Evolutionary conservation across 30 jellyfish, hydroid and myxozoan species (phyloP).

Genomic region (Aurelia aurita): DNA sequence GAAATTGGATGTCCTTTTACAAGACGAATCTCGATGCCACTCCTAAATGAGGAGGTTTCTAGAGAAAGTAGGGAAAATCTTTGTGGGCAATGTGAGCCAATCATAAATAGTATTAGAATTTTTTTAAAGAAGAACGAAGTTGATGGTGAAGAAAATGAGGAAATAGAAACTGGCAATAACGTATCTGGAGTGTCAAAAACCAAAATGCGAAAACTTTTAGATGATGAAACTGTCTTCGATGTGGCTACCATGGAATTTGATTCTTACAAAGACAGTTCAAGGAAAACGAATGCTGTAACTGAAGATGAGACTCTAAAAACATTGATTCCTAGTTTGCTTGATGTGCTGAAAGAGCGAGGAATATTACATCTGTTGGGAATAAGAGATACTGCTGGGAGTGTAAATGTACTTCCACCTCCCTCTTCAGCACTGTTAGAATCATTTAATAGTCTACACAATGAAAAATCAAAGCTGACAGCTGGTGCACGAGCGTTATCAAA

Average conservation of each 20-base stretch:
- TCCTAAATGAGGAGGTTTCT: slow-evolving; percentile 46
- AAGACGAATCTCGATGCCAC: background rate
- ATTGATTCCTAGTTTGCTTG: slow-evolving; percentile 15
- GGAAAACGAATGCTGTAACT: too few relatives aligned
- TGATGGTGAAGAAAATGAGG: background rate
- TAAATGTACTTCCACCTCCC: slow-evolving; percentile 67
- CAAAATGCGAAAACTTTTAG: too few relatives aligned
- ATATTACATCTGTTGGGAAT: slow-evolving; percentile 73
- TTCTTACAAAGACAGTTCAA: too few relatives aligned
- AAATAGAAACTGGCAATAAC: background rate
- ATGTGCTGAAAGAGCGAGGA: slow-evolving; percentile 47
- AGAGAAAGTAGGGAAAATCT: slow-evolving; percentile 26
- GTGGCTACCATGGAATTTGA: background rate
- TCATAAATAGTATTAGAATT: background rate
- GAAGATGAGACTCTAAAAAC: background rate
- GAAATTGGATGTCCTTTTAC: slow-evolving; percentile 31
- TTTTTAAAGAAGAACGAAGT: background rate
- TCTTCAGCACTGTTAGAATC: slow-evolving; percentile 49
- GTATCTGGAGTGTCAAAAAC: background rate
- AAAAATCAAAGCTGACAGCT: slow-evolving; percentile 67
- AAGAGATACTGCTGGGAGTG: slow-evolving; percentile 79
- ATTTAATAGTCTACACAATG: slow-evolving; percentile 29
- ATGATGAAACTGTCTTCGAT: background rate
- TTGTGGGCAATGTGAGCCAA: slow-evolving; percentile 18
- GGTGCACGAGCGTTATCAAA: slow-evolving; percentile 96